Percentiles rank a stretch among this genome's conserved stretches.
These are phyloP conservation scores for Artibeus jamaicensis DNA, from an alignment of 2,797 vertebrate species.

Conservation along the genomic window DNA sequence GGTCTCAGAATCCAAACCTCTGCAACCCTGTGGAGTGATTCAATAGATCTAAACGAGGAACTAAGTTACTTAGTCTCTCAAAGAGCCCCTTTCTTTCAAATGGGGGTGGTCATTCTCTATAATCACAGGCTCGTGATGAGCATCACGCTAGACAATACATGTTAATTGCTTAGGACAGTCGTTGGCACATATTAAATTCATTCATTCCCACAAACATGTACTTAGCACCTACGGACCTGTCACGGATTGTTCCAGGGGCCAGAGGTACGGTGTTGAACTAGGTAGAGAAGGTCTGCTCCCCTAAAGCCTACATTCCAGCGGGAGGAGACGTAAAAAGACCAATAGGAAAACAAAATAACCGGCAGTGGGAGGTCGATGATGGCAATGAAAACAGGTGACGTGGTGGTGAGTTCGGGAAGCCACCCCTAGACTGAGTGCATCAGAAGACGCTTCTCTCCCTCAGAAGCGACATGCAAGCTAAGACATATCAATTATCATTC, in stretches of 20 bases:
- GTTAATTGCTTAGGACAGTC: not conserved
- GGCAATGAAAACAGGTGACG: not conserved
- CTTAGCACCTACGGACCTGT: not conserved
- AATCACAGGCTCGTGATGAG: not conserved
- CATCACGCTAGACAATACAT: not conserved
- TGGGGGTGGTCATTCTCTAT: not conserved
- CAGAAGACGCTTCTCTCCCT: not conserved
- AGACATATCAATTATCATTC: not conserved
- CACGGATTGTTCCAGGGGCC: not conserved
- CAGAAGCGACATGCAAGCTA: not conserved
- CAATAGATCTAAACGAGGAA: not conserved
- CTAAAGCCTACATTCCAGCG: not conserved
- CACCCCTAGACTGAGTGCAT: not conserved
- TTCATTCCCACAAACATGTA: not conserved
- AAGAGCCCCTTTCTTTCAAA: not conserved
- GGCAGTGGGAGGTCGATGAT: not conserved
- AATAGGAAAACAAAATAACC: not conserved
- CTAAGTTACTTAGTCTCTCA: not conserved
- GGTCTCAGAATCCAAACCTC: not conserved
- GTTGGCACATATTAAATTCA: not conserved
- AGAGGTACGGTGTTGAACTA: not conserved
- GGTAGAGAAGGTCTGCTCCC: not conserved
- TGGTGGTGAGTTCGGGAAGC: accelerated
- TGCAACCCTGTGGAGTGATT: not conserved
- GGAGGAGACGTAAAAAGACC: not conserved